phyloP scores from a whole-genome alignment of 1,140 invertebrate genomes.

The Hyles vespertilio region DNA sequence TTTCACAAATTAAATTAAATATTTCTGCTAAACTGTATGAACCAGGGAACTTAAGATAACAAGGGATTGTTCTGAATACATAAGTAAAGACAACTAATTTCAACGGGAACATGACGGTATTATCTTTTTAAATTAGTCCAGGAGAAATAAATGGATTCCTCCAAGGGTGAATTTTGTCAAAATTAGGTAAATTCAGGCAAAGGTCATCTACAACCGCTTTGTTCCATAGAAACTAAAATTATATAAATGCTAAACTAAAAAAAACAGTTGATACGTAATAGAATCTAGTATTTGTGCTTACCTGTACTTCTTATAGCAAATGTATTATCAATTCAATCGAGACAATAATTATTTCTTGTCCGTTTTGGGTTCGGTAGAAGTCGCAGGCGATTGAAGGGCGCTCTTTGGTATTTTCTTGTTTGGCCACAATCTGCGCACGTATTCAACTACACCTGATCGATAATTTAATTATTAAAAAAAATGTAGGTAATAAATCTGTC shows the following conservation, averaged over 20 bases:
- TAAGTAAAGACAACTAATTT: conserved; percentile 12
- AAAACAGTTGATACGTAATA: no score
- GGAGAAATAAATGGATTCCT: conserved; percentile 6
- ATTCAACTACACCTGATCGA: conserved; percentile 26
- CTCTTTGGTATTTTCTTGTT: conserved; percentile 24
- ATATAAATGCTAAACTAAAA: no score
- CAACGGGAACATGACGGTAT: conserved; percentile 7
- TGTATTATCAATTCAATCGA: no score
- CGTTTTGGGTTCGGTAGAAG: no score
- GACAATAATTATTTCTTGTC: no score
- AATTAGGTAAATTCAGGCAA: neutral
- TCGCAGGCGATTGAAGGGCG: conserved; percentile 10
- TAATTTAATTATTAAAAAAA: no score
- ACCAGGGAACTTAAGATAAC: conserved; percentile 9
- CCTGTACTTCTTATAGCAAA: no score
- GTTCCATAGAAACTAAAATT: no score
- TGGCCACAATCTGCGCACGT: conserved; percentile 31
- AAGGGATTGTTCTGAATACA: conserved; percentile 11
- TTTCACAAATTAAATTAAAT: conserved; percentile 8
- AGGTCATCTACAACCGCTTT: no score
- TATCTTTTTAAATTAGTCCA: conserved; percentile 9
- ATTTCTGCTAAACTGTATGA: conserved; percentile 9
- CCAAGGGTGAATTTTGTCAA: conserved; percentile 8
- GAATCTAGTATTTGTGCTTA: no score
- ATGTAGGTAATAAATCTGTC: no score